phyloP scores from a whole-genome alignment of 2,888 invertebrate genomes.

The Philhelius pedissequus region DNA sequence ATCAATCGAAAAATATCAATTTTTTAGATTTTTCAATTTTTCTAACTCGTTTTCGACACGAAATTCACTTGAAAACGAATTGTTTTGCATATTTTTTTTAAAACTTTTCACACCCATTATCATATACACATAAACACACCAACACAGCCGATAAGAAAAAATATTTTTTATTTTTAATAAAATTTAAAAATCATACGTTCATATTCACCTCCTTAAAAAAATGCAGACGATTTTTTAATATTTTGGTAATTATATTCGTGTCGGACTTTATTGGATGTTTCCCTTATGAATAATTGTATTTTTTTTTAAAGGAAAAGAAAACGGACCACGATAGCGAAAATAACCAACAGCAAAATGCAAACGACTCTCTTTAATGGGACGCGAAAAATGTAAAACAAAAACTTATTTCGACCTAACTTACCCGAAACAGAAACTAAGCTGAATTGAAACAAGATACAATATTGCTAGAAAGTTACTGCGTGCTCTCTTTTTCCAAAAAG shows the following conservation, averaged over 20 bases:
- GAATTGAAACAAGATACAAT: conserved; percentile 53
- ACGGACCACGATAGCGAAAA: conserved; percentile 44
- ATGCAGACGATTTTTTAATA: neutral
- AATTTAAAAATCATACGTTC: neutral
- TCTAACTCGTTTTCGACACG: conserved; percentile 38
- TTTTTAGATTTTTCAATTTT: neutral
- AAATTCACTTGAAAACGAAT: conserved; percentile 50
- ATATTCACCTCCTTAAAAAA: neutral
- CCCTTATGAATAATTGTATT: neutral
- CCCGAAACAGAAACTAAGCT: conserved; percentile 52
- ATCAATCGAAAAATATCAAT: conserved; percentile 37
- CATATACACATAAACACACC: conserved; percentile 4
- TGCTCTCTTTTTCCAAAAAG: conserved; percentile 3
- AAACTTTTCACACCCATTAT: conserved; percentile 31
- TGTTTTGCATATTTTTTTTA: conserved; percentile 4
- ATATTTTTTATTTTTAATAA: neutral
- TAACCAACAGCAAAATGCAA: conserved; percentile 57
- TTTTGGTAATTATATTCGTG: conserved; percentile 1
- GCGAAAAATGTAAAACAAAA: conserved; percentile 39
- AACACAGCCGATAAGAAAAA: neutral
- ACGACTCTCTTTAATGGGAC: conserved; percentile 56
- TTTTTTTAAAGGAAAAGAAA: conserved; percentile 35
- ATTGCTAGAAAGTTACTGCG: neutral
- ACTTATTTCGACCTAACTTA: conserved; percentile 20
- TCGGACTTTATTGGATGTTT: neutral